phyloP scores from a whole-genome alignment of 1,140 invertebrate genomes.

The Solen grandis region DNA sequence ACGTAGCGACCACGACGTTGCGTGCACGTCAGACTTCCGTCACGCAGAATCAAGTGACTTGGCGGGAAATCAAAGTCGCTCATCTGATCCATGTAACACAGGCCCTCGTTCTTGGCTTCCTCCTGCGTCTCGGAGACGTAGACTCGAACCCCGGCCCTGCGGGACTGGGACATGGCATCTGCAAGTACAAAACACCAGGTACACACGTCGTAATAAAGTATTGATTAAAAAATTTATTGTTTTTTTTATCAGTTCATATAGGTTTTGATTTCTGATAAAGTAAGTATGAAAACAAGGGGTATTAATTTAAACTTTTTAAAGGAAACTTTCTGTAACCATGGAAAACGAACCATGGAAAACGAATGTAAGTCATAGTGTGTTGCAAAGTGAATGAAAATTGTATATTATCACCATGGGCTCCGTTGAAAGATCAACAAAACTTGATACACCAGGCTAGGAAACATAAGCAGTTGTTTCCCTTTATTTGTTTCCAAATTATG shows the following conservation, averaged over 20 bases:
- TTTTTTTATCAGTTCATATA: background rate
- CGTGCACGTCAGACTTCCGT: constrained; percentile 23
- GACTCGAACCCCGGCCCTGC: constrained; percentile 57
- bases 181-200: constrained; percentile 1
- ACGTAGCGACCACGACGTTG: constrained; percentile 54
- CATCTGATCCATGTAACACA: constrained; percentile 60
- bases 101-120: constrained; percentile 54
- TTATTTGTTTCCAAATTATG: no score
- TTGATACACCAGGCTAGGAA: no score
- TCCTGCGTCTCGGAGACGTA: constrained; percentile 56
- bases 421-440: no score
- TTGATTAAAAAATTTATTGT: background rate
- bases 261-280: background rate
- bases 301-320: no score
- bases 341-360: no score
- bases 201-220: no score
- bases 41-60: constrained; percentile 17
- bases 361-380: no score
- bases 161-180: constrained; percentile 49
- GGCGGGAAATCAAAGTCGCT: constrained; percentile 46
- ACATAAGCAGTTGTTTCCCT: no score
- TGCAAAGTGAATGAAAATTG: no score
- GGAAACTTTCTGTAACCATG: no score
- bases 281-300: background rate
- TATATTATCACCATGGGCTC: no score